Conservation (phyloP, 92 coral and sea anemone species). For the Umimayanthus kanabou region DNA sequence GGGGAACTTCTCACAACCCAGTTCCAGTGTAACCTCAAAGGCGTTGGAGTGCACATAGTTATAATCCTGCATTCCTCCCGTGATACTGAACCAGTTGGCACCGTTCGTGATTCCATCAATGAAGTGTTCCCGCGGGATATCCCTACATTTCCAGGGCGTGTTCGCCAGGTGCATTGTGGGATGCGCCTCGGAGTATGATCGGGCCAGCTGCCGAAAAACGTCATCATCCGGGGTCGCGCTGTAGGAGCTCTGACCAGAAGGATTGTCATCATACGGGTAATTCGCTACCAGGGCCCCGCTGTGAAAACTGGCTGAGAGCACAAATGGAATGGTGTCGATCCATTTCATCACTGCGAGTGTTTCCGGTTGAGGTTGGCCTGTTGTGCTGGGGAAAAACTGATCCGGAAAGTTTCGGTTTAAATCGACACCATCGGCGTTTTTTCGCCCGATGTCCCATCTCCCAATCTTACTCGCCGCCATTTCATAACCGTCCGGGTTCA, state of each 20-base stretch:
- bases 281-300: conserved; percentile 96
- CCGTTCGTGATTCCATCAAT: conserved; percentile 99
- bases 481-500: conserved; percentile 99
- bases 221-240: conserved; percentile 99
- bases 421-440: conserved; percentile 88
- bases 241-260: conserved; percentile 95
- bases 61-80: conserved; percentile 99
- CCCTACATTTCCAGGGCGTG: conserved; percentile 93
- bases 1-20: conserved; percentile 98
- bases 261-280: conserved; percentile 95
- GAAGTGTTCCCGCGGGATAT: conserved; percentile 88
- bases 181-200: conserved; percentile 85
- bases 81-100: conserved; percentile 92
- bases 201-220: conserved; percentile 88
- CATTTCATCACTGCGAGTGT: conserved; percentile 82
- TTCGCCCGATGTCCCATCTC: conserved; percentile 58
- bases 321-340: conserved; percentile 86
- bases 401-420: conserved; percentile 97
- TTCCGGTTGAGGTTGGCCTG: conserved; percentile 91
- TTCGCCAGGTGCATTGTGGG: conserved; percentile 99
- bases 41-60: conserved; percentile 92
- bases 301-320: conserved; percentile 95
- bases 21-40: conserved; percentile 90
- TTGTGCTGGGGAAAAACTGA: conserved; percentile 94
- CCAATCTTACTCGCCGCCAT: conserved; percentile 74